A percentile compares a stretch with the other conserved stretches of the same genome.
Evolutionary conservation across 2,113 vertebrate species (phyloP).

Genomic region (Prionailurus viverrinus): DNA sequence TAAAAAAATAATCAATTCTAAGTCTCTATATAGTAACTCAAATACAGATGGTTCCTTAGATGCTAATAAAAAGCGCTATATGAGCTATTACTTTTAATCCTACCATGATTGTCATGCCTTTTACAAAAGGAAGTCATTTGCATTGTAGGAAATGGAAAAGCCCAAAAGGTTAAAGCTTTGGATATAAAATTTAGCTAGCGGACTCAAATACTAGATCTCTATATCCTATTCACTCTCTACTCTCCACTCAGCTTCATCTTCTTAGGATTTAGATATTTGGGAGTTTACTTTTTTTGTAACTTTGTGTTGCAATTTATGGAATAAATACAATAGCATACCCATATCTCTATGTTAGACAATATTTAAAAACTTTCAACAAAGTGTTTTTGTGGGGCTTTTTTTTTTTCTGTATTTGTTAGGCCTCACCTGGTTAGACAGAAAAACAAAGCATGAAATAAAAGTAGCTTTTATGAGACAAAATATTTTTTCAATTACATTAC

Average conservation of each 20-base stretch:
- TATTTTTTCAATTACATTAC: constrained; percentile 2
- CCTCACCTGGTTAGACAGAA: not conserved
- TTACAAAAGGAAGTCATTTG: constrained; percentile 25
- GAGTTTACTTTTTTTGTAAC: not conserved
- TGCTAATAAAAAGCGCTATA: constrained; percentile 22
- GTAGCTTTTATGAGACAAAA: constrained; percentile 40
- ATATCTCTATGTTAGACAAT: not conserved
- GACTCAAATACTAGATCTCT: not conserved
- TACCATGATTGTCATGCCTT: constrained; percentile 2
- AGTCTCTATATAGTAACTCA: constrained; percentile 31
- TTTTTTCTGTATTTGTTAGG: not conserved
- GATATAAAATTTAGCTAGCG: not conserved
- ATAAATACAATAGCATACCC: constrained; percentile 26
- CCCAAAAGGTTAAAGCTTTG: not conserved
- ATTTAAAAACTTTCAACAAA: constrained; percentile 13
- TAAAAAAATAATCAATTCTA: constrained; percentile 26
- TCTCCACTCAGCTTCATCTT: constrained; percentile 10
- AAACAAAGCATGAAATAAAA: constrained; percentile 54
- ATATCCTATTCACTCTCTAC: constrained; percentile 19
- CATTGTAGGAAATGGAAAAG: constrained; percentile 10
- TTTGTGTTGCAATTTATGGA: constrained; percentile 45
- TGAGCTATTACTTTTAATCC: constrained; percentile 43
- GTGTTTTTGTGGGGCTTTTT: not conserved
- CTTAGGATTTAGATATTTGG: not conserved
- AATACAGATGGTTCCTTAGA: constrained; percentile 34